Evolutionary conservation across 2,797 vertebrate genomes (phyloP).

Genomic region (Chrysocyon brachyurus): DNA sequence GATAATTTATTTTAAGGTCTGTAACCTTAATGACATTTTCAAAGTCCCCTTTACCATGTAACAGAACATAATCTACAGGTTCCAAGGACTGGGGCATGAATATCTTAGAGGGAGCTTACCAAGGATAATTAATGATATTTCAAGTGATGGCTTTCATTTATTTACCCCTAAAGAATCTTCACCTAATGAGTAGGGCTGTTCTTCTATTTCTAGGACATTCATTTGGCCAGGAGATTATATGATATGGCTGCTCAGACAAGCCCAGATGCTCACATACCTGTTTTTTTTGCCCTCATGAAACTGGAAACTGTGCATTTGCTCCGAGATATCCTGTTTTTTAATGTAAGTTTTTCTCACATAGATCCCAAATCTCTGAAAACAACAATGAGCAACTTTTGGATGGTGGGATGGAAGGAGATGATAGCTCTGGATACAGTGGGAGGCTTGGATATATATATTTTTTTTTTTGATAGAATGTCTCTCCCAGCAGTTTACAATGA

Average conservation of each 20-base stretch:
- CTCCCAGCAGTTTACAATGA: conserved; percentile 76
- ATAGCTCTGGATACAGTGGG: neutral
- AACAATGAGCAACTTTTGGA: neutral
- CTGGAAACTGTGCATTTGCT: conserved; percentile 76
- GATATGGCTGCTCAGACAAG: conserved; percentile 80
- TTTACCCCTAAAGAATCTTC: neutral
- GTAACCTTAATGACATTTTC: neutral
- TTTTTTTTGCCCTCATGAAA: conserved; percentile 79
- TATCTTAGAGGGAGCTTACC: neutral
- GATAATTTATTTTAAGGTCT: neutral
- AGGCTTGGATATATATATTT: neutral
- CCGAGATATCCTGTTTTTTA: conserved; percentile 68
- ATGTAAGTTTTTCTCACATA: conserved; percentile 74
- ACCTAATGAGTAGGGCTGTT: neutral
- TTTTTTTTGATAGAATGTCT: conserved; percentile 62
- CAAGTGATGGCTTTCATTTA: neutral
- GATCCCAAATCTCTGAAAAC: conserved; percentile 39
- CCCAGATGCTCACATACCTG: conserved; percentile 72
- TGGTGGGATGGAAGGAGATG: neutral
- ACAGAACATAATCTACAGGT: neutral
- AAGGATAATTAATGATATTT: conserved; percentile 32
- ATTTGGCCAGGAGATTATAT: conserved; percentile 76
- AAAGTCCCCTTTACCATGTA: neutral
- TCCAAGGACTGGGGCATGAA: neutral
- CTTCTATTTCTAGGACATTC: conserved; percentile 69